phyloP scores from a whole-genome alignment of 2,888 invertebrate species.

The Andrena haemorrhoa region DNA sequence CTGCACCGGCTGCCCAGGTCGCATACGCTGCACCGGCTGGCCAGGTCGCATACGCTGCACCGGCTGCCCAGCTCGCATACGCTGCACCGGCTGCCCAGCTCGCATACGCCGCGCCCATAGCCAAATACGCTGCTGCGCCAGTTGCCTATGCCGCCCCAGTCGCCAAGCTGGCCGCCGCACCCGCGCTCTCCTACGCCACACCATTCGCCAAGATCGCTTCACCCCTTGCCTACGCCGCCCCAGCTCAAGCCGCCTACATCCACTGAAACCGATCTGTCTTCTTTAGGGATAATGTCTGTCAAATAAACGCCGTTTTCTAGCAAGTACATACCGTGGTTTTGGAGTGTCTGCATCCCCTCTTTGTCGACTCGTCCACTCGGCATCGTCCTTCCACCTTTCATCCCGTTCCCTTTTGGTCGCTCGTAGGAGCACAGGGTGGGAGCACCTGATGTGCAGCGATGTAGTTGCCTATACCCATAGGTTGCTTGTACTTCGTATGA shows the following conservation, averaged over 20 bases:
- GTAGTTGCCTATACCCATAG: too few species aligned
- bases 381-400: not conserved
- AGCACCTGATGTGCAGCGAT: too few species aligned
- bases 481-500: too few species aligned
- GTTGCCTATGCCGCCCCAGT: slow-evolving; percentile 68
- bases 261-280: slow-evolving; percentile 63
- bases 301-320: slow-evolving; percentile 66
- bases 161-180: slow-evolving; percentile 52
- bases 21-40: slow-evolving; percentile 37
- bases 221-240: slow-evolving; percentile 63
- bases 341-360: not conserved
- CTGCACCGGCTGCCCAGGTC: slow-evolving; percentile 23
- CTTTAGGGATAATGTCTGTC: slow-evolving; percentile 63
- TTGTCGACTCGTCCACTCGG: not conserved
- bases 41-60: slow-evolving; percentile 59
- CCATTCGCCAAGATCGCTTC: slow-evolving; percentile 60
- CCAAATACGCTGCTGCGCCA: slow-evolving; percentile 55
- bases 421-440: too few species aligned
- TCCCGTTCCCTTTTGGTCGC: too few species aligned
- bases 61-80: slow-evolving; percentile 84
- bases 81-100: slow-evolving; percentile 80
- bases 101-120: slow-evolving; percentile 77
- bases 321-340: slow-evolving; percentile 46
- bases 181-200: slow-evolving; percentile 71
- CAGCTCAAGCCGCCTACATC: slow-evolving; percentile 82